phyloP scores from a whole-genome alignment of 2,888 invertebrate genomes.

The Diloba caeruleocephala region DNA sequence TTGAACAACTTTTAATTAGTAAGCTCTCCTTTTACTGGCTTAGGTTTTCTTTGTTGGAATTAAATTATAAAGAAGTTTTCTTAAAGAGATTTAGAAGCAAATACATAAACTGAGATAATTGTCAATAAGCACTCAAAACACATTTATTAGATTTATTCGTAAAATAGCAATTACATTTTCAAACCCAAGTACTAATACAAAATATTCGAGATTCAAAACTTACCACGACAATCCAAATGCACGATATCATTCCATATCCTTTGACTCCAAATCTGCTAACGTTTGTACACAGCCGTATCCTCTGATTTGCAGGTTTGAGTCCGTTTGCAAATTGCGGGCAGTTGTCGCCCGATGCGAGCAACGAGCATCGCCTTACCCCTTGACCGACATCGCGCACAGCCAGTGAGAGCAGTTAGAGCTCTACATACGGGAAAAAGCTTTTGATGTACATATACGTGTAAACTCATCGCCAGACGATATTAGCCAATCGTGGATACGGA shows the following conservation, averaged over 20 bases:
- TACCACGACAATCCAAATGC: too few relatives aligned
- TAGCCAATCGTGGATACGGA: too few relatives aligned
- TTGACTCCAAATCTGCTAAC: neutral
- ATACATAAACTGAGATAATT: too few relatives aligned
- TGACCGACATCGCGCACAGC: constrained; percentile 33
- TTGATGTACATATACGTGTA: neutral
- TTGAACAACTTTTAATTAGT: constrained; percentile 49
- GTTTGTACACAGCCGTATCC: constrained; percentile 4
- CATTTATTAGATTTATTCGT: too few relatives aligned
- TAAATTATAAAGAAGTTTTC: neutral
- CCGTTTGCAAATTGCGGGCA: constrained; percentile 25
- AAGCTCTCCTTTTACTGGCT: constrained; percentile 11
- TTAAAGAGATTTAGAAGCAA: too few relatives aligned
- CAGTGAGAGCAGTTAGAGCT: constrained; percentile 5
- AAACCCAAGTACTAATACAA: too few relatives aligned
- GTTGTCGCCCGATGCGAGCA: constrained; percentile 6
- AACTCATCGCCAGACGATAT: too few relatives aligned
- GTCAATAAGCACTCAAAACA: too few relatives aligned
- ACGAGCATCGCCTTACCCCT: constrained; percentile 17
- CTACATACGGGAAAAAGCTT: neutral
- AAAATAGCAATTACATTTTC: too few relatives aligned
- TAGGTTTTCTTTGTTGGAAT: constrained; percentile 1
- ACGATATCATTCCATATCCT: too few relatives aligned
- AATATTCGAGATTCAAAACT: too few relatives aligned
- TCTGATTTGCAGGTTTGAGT: constrained; percentile 19